phyloP scores from a whole-genome alignment of 2,113 vertebrate species.

The Ibidorhyncha struthersii region DNA sequence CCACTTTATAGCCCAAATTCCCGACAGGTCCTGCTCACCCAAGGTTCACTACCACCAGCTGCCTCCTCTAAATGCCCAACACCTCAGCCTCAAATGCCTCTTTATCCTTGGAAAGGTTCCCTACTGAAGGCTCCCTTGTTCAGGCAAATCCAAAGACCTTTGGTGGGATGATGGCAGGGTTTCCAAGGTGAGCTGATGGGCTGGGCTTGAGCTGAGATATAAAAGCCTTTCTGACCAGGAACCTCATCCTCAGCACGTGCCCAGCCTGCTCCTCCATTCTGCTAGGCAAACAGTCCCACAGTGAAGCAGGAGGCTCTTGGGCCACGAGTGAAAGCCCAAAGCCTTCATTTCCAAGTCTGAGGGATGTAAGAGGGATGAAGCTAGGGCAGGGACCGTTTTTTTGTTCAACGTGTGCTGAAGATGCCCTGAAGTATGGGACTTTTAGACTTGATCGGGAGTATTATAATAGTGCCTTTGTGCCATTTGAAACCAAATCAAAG shows the following conservation, averaged over 20 bases:
- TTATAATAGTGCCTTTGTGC: not conserved
- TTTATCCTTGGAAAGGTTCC: not conserved
- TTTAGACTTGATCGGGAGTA: not conserved
- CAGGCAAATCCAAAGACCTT: not conserved
- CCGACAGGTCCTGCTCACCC: not conserved
- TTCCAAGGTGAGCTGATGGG: not conserved
- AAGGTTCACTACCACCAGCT: not conserved
- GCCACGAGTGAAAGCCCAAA: not conserved
- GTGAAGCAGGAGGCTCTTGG: not conserved
- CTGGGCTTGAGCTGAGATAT: not conserved
- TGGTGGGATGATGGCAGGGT: fast-evolving
- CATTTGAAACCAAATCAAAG: conserved; percentile 28
- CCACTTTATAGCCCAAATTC: not conserved
- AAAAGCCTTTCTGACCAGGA: not conserved
- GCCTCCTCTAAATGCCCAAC: not conserved
- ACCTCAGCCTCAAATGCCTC: not conserved
- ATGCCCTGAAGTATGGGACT: not conserved
- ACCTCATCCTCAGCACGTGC: not conserved
- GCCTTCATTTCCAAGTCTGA: not conserved
- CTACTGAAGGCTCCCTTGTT: not conserved
- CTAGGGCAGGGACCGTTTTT: not conserved
- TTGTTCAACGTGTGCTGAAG: not conserved
- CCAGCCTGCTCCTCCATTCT: not conserved
- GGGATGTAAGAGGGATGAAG: not conserved
- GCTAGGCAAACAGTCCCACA: not conserved